Evolutionary conservation across 1,140 invertebrate genomes (phyloP).

Genomic region (Eulimnadia texana): DNA sequence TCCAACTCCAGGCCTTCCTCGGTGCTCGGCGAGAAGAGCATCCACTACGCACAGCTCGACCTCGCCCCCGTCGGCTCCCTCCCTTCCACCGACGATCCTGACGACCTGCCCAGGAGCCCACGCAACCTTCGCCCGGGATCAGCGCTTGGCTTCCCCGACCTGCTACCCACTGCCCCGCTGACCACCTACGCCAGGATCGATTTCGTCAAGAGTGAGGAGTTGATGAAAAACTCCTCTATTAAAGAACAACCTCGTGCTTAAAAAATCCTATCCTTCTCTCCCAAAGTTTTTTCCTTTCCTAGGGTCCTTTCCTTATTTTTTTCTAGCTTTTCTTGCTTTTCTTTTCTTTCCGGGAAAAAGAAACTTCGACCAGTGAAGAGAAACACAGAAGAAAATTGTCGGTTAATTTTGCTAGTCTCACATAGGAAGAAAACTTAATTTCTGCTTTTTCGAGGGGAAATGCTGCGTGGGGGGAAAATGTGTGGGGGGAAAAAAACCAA

Average conservation of each 20-base stretch:
- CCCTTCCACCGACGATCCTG: conserved; percentile 9
- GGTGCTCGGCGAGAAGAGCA: conserved; percentile 31
- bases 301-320: too few species aligned
- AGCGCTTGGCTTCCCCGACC: conserved; percentile 13
- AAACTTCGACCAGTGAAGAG: too few species aligned
- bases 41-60: conserved; percentile 52
- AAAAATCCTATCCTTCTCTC: background rate
- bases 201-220: conserved; percentile 42
- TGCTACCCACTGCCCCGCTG: background rate
- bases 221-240: conserved; percentile 6
- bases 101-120: conserved; percentile 20
- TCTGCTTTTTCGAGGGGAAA: too few species aligned
- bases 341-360: too few species aligned
- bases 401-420: too few species aligned
- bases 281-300: too few species aligned
- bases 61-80: conserved; percentile 29
- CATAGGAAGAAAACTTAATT: too few species aligned
- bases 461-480: too few species aligned
- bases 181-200: conserved; percentile 51
- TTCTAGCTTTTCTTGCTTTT: too few species aligned
- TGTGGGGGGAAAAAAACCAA: too few species aligned
- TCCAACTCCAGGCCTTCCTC: conserved; percentile 31
- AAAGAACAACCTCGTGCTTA: background rate
- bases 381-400: too few species aligned
- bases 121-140: conserved; percentile 20